These are phyloP conservation scores for Meda fulgida DNA, from an alignment of 2,797 vertebrate species.

Conservation along the genomic window DNA sequence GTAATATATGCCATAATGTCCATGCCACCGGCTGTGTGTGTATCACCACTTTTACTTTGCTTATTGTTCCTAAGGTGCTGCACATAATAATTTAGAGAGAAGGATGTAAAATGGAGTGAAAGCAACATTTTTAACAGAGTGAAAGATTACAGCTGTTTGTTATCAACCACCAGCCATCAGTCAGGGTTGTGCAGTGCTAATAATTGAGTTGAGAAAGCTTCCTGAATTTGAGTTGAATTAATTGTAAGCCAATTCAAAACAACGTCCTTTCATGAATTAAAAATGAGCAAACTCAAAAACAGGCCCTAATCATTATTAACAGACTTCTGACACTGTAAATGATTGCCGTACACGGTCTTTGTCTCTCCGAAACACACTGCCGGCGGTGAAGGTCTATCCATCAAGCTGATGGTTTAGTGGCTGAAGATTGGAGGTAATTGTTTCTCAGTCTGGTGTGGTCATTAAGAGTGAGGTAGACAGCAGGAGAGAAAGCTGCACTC, in stretches of 20 bases:
- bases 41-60: background rate
- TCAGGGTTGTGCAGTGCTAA: background rate
- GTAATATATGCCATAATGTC: constrained; percentile 21
- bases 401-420: constrained; percentile 37
- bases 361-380: background rate
- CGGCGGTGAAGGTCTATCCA: constrained; percentile 17
- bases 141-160: background rate
- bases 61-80: background rate
- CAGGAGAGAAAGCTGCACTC: background rate
- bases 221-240: background rate
- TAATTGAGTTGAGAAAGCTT: background rate
- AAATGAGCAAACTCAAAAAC: background rate
- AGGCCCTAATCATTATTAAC: constrained; percentile 15
- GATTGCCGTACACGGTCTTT: background rate
- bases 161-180: background rate
- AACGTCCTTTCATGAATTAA: background rate
- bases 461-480: constrained; percentile 30
- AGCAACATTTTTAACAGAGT: background rate
- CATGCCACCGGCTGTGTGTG: background rate
- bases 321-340: background rate
- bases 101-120: background rate
- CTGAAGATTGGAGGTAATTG: constrained; percentile 40
- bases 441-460: constrained; percentile 11
- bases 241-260: background rate
- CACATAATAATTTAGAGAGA: background rate